A percentile compares a stretch with the other conserved stretches of the same genome.
Conservation (phyloP, 2,113 vertebrate species). For the Lophochroa leadbeateri region DNA sequence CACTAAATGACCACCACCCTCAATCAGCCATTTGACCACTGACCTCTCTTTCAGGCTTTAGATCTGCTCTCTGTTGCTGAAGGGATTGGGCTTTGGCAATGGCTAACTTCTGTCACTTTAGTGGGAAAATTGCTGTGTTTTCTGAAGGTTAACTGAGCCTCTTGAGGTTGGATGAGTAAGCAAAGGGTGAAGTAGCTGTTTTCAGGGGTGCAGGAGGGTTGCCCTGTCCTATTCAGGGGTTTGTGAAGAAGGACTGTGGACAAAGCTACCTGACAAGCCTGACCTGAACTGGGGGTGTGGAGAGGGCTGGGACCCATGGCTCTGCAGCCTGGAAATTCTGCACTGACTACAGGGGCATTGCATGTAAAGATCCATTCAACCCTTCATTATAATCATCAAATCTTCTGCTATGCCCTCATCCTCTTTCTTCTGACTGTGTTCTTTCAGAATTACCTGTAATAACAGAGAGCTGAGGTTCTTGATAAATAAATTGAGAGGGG, state of each 20-base stretch:
- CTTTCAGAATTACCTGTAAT: neutral
- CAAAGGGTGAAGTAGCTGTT: neutral
- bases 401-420: neutral
- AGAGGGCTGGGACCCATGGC: neutral
- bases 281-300: neutral
- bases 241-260: neutral
- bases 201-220: neutral
- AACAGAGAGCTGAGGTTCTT: neutral
- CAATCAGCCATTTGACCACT: neutral
- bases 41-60: neutral
- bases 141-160: neutral
- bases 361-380: neutral
- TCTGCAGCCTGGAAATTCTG: neutral
- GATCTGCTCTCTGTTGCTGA: neutral
- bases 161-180: neutral
- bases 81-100: neutral
- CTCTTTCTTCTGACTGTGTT: neutral
- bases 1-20: neutral
- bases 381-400: neutral
- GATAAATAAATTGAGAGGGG: neutral
- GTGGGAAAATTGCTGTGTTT: neutral
- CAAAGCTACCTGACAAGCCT: neutral
- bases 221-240: neutral
- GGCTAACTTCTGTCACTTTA: neutral
- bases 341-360: rapidly evolving